Conservation (phyloP, 2,113 vertebrate genomes). For the Gracilinanus agilis region DNA sequence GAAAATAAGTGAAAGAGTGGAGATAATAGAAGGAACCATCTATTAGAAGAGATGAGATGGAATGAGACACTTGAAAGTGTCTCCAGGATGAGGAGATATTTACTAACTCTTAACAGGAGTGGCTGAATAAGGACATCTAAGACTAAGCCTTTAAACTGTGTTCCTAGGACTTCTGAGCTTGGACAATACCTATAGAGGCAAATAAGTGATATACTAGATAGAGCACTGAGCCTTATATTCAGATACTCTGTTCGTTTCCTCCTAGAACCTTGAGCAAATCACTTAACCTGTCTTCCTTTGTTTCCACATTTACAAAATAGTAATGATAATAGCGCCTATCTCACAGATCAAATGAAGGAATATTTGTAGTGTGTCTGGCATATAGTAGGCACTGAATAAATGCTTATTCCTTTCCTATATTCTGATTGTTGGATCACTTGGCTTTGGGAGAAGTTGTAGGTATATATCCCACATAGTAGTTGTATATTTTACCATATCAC, state of each 20-base stretch:
- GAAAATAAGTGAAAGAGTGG: no score
- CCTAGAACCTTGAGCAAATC: not conserved
- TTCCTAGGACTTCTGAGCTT: not conserved
- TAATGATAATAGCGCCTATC: not conserved
- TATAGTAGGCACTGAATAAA: not conserved
- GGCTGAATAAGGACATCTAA: not conserved
- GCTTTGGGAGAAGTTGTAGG: not conserved
- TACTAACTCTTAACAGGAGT: not conserved
- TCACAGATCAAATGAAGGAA: not conserved
- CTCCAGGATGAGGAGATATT: not conserved
- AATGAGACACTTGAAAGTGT: no score
- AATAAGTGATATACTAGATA: not conserved
- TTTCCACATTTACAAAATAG: not conserved
- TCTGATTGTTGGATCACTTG: not conserved
- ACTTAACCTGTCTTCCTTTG: not conserved
- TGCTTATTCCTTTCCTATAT: not conserved
- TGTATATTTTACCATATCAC: not conserved
- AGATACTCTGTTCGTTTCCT: no score
- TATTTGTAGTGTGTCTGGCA: not conserved
- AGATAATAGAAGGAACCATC: no score
- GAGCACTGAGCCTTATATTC: not conserved
- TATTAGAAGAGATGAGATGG: no score
- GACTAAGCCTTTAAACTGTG: not conserved
- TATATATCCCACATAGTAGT: not conserved
- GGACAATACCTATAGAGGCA: not conserved